phyloP scores from a whole-genome alignment of 2,113 vertebrate species.

The Cepphus grylle region DNA sequence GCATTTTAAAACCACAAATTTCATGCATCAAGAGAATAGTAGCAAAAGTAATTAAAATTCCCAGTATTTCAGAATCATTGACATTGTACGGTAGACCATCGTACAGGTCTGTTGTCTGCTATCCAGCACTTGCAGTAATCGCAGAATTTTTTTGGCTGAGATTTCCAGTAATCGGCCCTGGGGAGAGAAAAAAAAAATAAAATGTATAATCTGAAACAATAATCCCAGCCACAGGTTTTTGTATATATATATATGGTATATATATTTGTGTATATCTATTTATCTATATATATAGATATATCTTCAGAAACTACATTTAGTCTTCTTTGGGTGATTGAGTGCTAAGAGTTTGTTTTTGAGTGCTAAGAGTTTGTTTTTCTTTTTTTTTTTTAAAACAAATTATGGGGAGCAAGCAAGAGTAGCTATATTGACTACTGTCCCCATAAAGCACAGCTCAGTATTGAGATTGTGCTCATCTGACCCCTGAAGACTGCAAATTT shows the following conservation, averaged over 20 bases:
- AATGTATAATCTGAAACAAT: background rate
- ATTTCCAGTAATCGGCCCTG: slow-evolving; percentile 99
- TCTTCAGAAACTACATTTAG: background rate
- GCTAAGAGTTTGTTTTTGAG: background rate
- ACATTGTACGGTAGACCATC: slow-evolving; percentile 50
- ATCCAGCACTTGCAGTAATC: slow-evolving; percentile 99
- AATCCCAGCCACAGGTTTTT: background rate
- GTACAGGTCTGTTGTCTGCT: slow-evolving; percentile 96
- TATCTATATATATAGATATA: background rate
- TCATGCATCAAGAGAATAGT: background rate
- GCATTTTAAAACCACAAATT: background rate
- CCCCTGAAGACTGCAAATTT: background rate
- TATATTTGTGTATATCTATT: background rate
- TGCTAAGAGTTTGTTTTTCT: background rate
- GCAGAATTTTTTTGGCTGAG: slow-evolving; percentile 98
- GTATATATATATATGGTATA: no score
- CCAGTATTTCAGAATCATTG: background rate
- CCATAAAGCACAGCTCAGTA: background rate
- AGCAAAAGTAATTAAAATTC: background rate
- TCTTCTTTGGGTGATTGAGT: background rate
- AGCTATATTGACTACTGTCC: background rate
- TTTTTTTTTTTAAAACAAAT: background rate
- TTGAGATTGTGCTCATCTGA: background rate
- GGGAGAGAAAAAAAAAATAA: slow-evolving; percentile 46
- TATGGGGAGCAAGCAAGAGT: background rate